phyloP scores from a whole-genome alignment of 2,113 vertebrate genomes.

The Caretta caretta region DNA sequence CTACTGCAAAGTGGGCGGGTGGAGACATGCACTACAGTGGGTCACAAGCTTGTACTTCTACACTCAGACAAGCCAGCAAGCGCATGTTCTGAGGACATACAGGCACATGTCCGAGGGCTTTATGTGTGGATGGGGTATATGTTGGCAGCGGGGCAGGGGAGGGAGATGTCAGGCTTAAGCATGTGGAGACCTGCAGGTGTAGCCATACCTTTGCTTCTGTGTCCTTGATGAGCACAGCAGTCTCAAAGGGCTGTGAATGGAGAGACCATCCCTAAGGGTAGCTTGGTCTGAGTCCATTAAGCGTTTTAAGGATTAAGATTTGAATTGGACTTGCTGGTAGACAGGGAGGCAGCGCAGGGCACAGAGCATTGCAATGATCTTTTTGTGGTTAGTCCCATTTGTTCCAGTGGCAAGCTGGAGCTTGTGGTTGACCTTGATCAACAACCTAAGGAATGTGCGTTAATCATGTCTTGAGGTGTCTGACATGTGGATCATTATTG shows the following conservation, averaged over 20 bases:
- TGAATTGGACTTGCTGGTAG: background rate
- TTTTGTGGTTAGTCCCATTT: background rate
- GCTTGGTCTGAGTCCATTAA: background rate
- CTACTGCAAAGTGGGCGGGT: background rate
- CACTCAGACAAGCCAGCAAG: background rate
- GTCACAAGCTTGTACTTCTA: background rate
- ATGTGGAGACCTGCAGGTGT: background rate
- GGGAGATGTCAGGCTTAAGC: background rate
- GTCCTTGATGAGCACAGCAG: background rate
- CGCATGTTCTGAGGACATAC: background rate
- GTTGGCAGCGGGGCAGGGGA: background rate
- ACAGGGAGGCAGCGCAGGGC: background rate
- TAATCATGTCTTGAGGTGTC: background rate
- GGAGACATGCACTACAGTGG: no score
- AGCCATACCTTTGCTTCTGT: background rate
- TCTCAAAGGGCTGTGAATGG: background rate
- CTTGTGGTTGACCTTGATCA: background rate
- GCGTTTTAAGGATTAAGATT: background rate
- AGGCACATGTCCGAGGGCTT: background rate
- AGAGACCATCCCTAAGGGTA: background rate
- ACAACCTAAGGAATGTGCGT: fast-evolving
- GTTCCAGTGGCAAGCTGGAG: background rate
- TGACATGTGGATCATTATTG: fast-evolving
- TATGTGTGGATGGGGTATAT: background rate
- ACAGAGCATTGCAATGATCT: background rate